These are phyloP conservation scores for Pseudoips prasinana DNA, from an alignment of 2,888 invertebrate species.

Conservation along the genomic window DNA sequence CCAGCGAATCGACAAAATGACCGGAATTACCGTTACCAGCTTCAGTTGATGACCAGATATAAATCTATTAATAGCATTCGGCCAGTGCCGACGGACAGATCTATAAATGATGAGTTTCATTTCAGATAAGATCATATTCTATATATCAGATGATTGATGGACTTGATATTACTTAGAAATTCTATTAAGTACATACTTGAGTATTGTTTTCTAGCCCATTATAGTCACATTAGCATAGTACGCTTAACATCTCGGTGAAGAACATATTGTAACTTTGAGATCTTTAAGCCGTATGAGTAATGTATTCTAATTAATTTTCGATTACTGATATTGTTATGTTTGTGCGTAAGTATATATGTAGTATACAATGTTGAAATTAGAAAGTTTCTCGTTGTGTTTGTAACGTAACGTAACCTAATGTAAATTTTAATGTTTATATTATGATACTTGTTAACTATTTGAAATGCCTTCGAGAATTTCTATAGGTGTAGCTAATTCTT, in stretches of 20 bases:
- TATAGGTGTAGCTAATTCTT: no score
- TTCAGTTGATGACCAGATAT: conserved; percentile 77
- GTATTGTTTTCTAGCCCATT: conserved; percentile 73
- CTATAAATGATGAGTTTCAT: conserved; percentile 81
- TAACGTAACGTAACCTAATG: no score
- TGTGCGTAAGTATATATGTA: no score
- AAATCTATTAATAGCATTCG: conserved; percentile 80
- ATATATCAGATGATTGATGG: conserved; percentile 75
- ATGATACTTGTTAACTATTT: no score
- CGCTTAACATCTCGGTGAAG: conserved; percentile 22
- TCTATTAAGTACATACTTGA: conserved; percentile 64
- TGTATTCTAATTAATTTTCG: conserved; percentile 34
- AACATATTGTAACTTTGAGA: background rate
- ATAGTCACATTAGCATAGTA: conserved; percentile 71
- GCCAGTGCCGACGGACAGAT: conserved; percentile 73
- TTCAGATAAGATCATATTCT: conserved; percentile 78
- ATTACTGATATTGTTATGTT: conserved; percentile 9
- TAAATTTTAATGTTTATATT: no score
- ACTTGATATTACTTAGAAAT: conserved; percentile 68
- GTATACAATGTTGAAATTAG: no score
- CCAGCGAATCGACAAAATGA: conserved; percentile 62
- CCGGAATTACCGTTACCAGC: conserved; percentile 71
- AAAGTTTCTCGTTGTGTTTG: no score
- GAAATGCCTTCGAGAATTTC: no score
- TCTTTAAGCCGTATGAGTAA: conserved; percentile 14